These are phyloP conservation scores for Halictus rubicundus DNA, from an alignment of 1,140 invertebrate genomes.

Conservation along the genomic window DNA sequence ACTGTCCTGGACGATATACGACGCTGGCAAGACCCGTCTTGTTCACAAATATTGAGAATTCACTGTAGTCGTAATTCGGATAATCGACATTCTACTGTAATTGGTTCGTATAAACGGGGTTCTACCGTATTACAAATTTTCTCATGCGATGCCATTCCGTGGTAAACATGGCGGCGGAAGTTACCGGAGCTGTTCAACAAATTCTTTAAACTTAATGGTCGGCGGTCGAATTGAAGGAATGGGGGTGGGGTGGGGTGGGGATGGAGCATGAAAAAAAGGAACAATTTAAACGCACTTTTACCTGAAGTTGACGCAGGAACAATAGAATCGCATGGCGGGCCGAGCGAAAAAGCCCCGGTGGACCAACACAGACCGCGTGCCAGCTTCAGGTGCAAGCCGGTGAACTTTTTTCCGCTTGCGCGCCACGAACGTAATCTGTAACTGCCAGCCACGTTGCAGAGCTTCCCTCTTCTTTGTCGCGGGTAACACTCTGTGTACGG, in stretches of 20 bases:
- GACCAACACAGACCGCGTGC: conserved; percentile 37
- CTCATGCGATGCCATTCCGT: not conserved
- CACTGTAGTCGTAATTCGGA: too few relatives aligned
- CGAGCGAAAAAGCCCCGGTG: conserved; percentile 38
- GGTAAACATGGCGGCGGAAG: not conserved
- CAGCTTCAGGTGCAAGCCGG: conserved; percentile 54
- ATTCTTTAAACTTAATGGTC: not conserved
- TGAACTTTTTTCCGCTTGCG: conserved; percentile 50
- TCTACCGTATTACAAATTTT: too few relatives aligned
- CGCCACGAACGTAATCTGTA: conserved; percentile 46
- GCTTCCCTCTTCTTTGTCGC: conserved; percentile 42
- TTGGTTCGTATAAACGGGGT: too few relatives aligned
- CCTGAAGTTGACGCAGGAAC: conserved; percentile 57
- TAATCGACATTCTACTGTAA: too few relatives aligned
- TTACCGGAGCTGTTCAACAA: not conserved
- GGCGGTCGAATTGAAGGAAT: not conserved
- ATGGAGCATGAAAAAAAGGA: conserved; percentile 25
- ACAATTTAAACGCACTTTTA: conserved; percentile 49
- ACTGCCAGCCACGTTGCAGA: conserved; percentile 31
- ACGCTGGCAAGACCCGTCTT: too few relatives aligned
- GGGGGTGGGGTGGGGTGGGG: not conserved
- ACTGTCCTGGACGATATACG: too few relatives aligned
- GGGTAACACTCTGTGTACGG: not conserved
- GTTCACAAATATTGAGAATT: too few relatives aligned
- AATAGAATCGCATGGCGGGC: conserved; percentile 38